phyloP scores from a whole-genome alignment of 2,797 vertebrate genomes.

The Sebastolobus altivelis region DNA sequence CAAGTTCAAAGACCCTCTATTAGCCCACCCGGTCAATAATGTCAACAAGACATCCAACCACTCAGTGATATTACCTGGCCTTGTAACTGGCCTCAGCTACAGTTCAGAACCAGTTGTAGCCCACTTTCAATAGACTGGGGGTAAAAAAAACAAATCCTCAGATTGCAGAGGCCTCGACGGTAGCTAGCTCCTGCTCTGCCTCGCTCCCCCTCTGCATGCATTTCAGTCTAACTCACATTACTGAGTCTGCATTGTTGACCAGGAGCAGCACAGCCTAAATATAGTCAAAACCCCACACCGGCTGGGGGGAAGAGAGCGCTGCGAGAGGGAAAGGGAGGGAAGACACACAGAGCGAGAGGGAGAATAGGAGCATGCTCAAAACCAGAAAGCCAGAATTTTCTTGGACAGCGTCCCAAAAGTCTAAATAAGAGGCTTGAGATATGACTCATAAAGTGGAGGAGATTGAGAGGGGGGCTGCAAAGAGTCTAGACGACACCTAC shows the following conservation, averaged over 20 bases:
- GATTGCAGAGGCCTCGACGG: constrained; percentile 60
- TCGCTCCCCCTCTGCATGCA: constrained; percentile 58
- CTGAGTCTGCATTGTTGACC: constrained; percentile 85
- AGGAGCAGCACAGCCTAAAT: constrained; percentile 89
- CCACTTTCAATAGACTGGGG: constrained; percentile 41
- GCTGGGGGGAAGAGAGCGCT: constrained; percentile 56
- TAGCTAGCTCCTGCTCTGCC: constrained; percentile 38
- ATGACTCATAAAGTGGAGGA: constrained; percentile 41
- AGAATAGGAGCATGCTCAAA: constrained; percentile 44
- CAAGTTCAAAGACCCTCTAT: constrained; percentile 33
- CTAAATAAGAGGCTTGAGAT: constrained; percentile 58
- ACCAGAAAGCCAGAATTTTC: constrained; percentile 49
- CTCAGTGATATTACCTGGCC: constrained; percentile 61
- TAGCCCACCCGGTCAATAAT: constrained; percentile 33
- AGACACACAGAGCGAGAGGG: constrained; percentile 30
- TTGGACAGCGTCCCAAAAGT: constrained; percentile 53
- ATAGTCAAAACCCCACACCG: constrained; percentile 87
- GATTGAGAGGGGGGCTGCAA: constrained; percentile 6
- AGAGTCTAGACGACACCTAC: constrained; percentile 73
- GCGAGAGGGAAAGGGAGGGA: constrained; percentile 66
- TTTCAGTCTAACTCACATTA: constrained; percentile 85
- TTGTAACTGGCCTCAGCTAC: constrained; percentile 44
- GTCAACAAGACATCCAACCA: constrained; percentile 45
- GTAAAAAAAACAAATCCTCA: constrained; percentile 17
- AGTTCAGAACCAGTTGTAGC: constrained; percentile 38